Evolutionary conservation across 2,888 invertebrate species (phyloP).

Genomic region (Agriopis marginaria): DNA sequence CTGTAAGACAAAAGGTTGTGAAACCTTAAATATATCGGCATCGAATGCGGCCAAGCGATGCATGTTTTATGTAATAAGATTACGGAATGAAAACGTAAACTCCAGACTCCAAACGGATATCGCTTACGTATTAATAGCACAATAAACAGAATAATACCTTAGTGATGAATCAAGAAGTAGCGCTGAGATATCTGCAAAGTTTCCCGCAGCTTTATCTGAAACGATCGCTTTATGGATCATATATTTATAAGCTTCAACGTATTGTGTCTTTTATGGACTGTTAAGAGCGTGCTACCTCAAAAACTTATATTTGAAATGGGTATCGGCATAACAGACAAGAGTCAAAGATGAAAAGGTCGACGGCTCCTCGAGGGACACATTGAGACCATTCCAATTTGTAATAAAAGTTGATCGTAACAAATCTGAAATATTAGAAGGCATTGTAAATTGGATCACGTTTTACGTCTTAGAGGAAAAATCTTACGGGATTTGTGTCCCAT

Average conservation of each 20-base stretch:
- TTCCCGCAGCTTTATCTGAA: slow-evolving; percentile 9
- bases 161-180: slow-evolving; percentile 3
- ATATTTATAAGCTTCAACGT: slow-evolving; percentile 28
- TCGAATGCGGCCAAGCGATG: slow-evolving; percentile 4
- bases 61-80: slow-evolving; percentile 17
- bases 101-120: not conserved
- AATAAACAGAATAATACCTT: slow-evolving; percentile 15
- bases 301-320: slow-evolving; percentile 51
- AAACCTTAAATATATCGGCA: slow-evolving; percentile 5
- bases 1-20: too few species aligned
- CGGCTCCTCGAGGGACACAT: slow-evolving; percentile 65
- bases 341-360: slow-evolving; percentile 64
- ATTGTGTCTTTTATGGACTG: slow-evolving; percentile 39
- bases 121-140: slow-evolving; percentile 16
- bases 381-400: slow-evolving; percentile 75
- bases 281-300: slow-evolving; percentile 46
- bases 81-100: slow-evolving; percentile 3
- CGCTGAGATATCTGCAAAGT: slow-evolving; percentile 13
- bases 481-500: slow-evolving; percentile 61
- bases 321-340: slow-evolving; percentile 56
- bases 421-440: slow-evolving; percentile 75
- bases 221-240: slow-evolving; percentile 16
- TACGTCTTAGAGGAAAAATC: slow-evolving; percentile 63
- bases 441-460: slow-evolving; percentile 79
- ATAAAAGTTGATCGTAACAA: slow-evolving; percentile 77